Base-by-base conservation (phyloP, 2,797 vertebrate genomes). In the Muraenolepis orangiensis region DNA sequence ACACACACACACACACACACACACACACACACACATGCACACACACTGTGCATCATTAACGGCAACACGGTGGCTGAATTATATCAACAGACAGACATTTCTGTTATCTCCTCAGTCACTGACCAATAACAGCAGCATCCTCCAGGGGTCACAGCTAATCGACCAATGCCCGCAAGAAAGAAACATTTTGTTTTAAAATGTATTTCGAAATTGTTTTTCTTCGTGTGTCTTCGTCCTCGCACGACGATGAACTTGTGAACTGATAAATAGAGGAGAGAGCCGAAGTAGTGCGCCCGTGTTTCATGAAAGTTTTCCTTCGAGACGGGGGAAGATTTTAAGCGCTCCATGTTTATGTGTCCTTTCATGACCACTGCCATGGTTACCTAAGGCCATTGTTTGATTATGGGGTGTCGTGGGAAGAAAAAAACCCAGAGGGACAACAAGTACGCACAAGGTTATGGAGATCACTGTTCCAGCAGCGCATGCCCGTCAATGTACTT, bases 81-180 rank as follows among this genome's bases (percentile, higher is more conserved):
- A 26, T 73, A 85, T 82, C 72, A 74, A 73, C n/a, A 10, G 57
- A 31, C 40, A 76, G 70, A 18, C 70, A 68, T 16, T 31, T 36
- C 51, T 16, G 31, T 31, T 51, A 13, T 14, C 70, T 75, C 71
- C 31, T 72, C 79, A 36, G 87, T 86, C 82, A 86, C 34, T 74
- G 46, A 16, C 78, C 88, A 87, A 83, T 87, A 57, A 80, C 68
- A 74, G 51, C 46, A 69, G 42, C 71, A 23, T 61, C 70, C 69
- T n/a, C n/a, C 79, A 66, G 80, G 77, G 81, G 82, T 86, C 80
- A 81, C 28, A 82, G 68, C 86, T 84, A 89, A 89, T 90, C 86
- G 86, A 75, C 66, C 36, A 42, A 75, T 82, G 68, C 73, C 29
- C 64, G 64, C 3, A 29, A 66, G 29, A 66, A 66, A 13, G 29